These are phyloP conservation scores for Phalanger gymnotis DNA, from an alignment of 2,797 vertebrate species.

Conservation along the genomic window DNA sequence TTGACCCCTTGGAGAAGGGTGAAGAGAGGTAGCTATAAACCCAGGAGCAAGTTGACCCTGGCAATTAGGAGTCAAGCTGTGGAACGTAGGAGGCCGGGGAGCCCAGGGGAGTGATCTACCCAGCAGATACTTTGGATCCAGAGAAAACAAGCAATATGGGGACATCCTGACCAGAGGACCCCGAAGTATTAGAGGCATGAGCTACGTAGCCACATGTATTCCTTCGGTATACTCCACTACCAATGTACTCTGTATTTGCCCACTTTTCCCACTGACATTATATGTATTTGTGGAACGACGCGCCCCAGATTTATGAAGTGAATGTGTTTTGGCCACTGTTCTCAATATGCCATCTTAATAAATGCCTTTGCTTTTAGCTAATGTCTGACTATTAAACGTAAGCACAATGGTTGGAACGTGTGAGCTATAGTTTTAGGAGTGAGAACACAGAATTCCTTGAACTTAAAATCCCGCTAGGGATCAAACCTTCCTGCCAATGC, in stretches of 20 bases:
- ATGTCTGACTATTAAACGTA: not conserved
- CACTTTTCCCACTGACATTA: not conserved
- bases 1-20: not conserved
- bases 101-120: not conserved
- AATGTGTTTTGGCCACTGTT: not conserved
- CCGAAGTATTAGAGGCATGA: not conserved
- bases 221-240: not conserved
- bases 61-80: not conserved
- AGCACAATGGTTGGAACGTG: not conserved
- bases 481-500: not conserved
- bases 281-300: not conserved
- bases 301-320: not conserved
- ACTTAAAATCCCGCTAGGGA: not conserved
- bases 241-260: not conserved
- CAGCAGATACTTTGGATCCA: not conserved
- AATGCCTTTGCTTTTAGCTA: not conserved
- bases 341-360: not conserved
- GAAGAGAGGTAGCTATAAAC: not conserved
- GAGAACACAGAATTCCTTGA: not conserved
- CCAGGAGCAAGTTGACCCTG: not conserved
- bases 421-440: not conserved
- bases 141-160: not conserved
- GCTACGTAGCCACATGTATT: not conserved
- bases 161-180: not conserved
- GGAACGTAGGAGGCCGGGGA: not conserved